Evolutionary conservation across 2,797 vertebrate species (phyloP), one percentile per base, ranked within the genome.

Genomic region (Clangula hyemalis): DNA sequence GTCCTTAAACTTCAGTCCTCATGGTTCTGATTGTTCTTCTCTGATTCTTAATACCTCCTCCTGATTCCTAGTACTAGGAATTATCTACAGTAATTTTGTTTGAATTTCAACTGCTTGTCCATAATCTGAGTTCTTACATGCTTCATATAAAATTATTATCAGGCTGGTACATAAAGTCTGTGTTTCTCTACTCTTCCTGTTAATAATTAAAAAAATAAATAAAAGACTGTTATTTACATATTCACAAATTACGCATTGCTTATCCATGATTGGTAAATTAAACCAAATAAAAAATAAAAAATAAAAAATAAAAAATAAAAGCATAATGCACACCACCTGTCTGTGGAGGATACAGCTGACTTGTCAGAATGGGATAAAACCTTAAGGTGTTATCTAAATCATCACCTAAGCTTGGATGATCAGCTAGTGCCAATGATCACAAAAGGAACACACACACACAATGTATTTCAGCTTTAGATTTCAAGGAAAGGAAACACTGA

Each of bases 11-110:
- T 78, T 79, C 80, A 86, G 43, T 43, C 57, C 53, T 81, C 62
- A n/a, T 15, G 17, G 45, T 62, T 84, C 71, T 94, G 77, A 90
- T 82, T 75, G 34, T 56, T 43, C 28, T 60, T 81, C 62, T 90
- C 66, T 75, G 20, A 45, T 45, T 75, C 21, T 70, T 90, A 73
- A 78, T 79, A 60, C 38, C 22, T 88, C 62, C 68, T 91, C 56
- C 83, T 54, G 68, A 93, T 43, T 82, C 53, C 8, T 85, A 88
- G 60, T 87, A 80, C 18, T 43, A 70, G 57, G 71, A 95, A 88
- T 92, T 85, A 76, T 41, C 84, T 73, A 49, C 30, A 49, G 60
- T 86, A 81, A 78, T 95, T 96, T 74, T 82, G 56, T 79, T 93
- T 95, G 84, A 87, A 14, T 95, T 95, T 38, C 30, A 87, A n/a